phyloP scores from a whole-genome alignment of 1,140 invertebrate genomes.

The Euglossa dilemma region DNA sequence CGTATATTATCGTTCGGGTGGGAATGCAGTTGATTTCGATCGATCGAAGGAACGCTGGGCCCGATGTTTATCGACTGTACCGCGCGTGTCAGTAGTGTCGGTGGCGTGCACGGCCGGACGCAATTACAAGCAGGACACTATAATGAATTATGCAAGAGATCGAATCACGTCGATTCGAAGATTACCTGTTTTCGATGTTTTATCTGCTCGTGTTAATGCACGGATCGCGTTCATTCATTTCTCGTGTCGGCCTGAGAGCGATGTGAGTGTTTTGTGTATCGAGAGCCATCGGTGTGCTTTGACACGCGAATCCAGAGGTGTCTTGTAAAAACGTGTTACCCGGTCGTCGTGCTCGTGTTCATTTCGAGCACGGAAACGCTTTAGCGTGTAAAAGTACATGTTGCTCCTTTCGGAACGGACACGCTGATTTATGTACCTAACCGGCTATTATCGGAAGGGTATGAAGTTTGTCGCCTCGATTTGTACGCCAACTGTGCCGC shows the following conservation, averaged over 20 bases:
- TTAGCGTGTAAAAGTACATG: not conserved
- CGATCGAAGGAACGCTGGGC: not conserved
- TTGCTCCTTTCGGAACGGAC: not conserved
- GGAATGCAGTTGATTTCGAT: not conserved
- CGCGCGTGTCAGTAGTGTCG: constrained; percentile 10
- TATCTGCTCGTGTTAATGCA: not conserved
- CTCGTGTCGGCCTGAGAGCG: not conserved
- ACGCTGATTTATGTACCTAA: not conserved
- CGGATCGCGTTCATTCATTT: not conserved
- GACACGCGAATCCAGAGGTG: not conserved
- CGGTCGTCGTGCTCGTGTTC: not conserved
- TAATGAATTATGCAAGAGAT: constrained; percentile 46
- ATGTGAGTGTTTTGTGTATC: not conserved
- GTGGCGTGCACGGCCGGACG: constrained; percentile 22
- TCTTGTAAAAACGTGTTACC: not conserved
- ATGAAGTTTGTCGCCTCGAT: constrained; percentile 1
- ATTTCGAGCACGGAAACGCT: not conserved
- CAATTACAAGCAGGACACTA: constrained; percentile 20
- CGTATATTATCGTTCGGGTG: not conserved
- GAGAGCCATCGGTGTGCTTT: not conserved
- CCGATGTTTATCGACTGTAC: constrained; percentile 19
- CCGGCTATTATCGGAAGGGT: not conserved
- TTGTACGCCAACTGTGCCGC: not conserved
- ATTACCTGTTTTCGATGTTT: constrained; percentile 5
- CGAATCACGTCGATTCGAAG: constrained; percentile 7